Evolutionary conservation across 2,888 invertebrate species (phyloP).

Genomic region (Heliconius charithonia): DNA sequence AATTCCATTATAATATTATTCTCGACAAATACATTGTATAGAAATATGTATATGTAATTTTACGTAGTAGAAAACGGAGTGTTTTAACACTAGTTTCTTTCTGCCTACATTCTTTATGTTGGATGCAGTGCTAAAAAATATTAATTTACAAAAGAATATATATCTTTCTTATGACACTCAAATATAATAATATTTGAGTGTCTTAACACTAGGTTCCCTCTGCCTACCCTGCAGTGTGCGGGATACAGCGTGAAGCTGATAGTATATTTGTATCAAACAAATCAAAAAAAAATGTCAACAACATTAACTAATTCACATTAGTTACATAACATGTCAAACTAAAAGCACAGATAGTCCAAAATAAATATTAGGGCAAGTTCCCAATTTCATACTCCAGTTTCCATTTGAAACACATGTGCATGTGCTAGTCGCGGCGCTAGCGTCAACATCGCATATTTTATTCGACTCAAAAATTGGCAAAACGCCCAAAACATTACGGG

Average conservation of each 20-base stretch:
- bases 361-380: conserved; percentile 46
- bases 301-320: background rate
- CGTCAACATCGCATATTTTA: conserved; percentile 70
- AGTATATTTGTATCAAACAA: no score
- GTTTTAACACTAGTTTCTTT: background rate
- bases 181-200: no score
- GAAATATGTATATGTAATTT: background rate
- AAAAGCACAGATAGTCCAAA: conserved; percentile 18
- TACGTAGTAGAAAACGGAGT: background rate
- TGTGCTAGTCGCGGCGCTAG: conserved; percentile 53
- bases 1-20: background rate
- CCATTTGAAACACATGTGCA: conserved; percentile 55
- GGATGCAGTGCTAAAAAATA: background rate
- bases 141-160: background rate
- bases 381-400: conserved; percentile 57
- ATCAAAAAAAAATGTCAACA: background rate
- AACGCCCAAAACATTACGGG: conserved; percentile 61
- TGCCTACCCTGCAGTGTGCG: no score
- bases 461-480: conserved; percentile 75
- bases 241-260: no score
- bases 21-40: background rate
- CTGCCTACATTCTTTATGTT: background rate
- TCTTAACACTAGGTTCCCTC: no score
- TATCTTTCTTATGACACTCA: background rate
- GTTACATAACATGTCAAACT: conserved; percentile 19